Base-by-base conservation (phyloP, 64 coral and sea anemone species). In the Porites lutea region DNA sequence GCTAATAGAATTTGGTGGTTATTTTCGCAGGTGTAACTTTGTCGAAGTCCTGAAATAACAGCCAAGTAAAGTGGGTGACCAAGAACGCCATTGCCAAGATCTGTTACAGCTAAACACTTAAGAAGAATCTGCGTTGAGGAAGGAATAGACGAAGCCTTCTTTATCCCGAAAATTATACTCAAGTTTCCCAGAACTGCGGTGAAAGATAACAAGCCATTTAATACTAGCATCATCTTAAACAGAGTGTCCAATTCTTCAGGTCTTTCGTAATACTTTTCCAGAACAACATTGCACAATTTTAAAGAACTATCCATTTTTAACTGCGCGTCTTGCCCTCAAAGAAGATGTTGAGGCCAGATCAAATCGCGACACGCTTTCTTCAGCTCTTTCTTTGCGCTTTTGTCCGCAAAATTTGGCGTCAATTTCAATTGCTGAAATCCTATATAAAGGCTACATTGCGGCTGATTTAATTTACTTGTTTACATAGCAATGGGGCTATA, bases 21-120 rank as follows among this genome's bases (percentile, higher is more conserved):
- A 20, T 83, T 48, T 83, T 67, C 18, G 7, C 81, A 83, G 7
- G 16, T 8, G 18, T 65, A 52, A 65, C 22, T 47, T 83, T 83
- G 61, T 8, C 44, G 61, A 83, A 83, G 21, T 21, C 62, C 15
- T 13, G 61, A 18, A n/a, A 83, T 51, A n/a, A 83, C 61, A 20
- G 45, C 81, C 15, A 83, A 21, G 81, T 83, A 83, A 65, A 66
- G 48, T 83, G 81, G 62, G 22, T 68, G 81, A 48, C 44, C 47
- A 50, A 83, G 10, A 20, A 68, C 15, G 2, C 81, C 81, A 67
- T 9, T 47, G 46, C 47, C 8, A 2, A 83, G 45, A 67, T 83
- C 81, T 19, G 81, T 83, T 3, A 68, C 6, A 8, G 81, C 46
- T 48, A 83, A 50, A 12, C 81, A 67, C 3, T 67, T 8, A 47